Percentiles rank a stretch among this genome's conserved stretches.
Evolutionary conservation across 2,113 vertebrate species (phyloP).

Genomic region (Phycodurus eques): DNA sequence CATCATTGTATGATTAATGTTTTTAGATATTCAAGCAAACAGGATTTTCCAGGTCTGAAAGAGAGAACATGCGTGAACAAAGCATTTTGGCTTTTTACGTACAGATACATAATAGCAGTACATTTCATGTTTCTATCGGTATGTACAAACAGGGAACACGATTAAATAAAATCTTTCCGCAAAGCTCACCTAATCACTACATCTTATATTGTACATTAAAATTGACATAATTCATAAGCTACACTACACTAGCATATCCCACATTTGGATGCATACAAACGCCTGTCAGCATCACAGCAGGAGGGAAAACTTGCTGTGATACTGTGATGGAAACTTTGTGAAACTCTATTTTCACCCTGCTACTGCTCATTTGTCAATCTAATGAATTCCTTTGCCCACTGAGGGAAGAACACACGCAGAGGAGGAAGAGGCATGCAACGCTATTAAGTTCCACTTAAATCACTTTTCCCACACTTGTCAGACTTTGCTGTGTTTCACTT

Average conservation of each 20-base stretch:
- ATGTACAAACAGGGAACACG: too few relatives aligned
- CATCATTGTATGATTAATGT: too few relatives aligned
- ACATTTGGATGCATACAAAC: not conserved
- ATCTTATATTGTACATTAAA: too few relatives aligned
- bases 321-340: constrained; percentile 19
- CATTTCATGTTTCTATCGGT: too few relatives aligned
- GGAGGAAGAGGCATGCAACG: constrained; percentile 9
- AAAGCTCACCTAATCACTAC: too few relatives aligned
- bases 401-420: constrained; percentile 23
- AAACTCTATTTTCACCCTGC: constrained; percentile 33
- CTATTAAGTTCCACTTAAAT: constrained; percentile 19
- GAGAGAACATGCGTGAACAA: too few relatives aligned
- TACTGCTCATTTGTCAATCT: constrained; percentile 48
- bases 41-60: too few relatives aligned
- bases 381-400: constrained; percentile 40
- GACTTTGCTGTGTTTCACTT: constrained; percentile 9
- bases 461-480: constrained; percentile 5
- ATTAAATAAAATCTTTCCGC: too few relatives aligned
- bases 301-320: not conserved
- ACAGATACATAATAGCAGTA: too few relatives aligned
- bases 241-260: not conserved
- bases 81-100: too few relatives aligned
- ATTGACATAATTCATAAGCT: too few relatives aligned
- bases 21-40: too few relatives aligned
- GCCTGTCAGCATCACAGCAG: not conserved